Evolutionary conservation across 2,888 invertebrate genomes (phyloP), one percentile per base, ranked within the genome.

Genomic region (Eugnorisma glareosa): DNA sequence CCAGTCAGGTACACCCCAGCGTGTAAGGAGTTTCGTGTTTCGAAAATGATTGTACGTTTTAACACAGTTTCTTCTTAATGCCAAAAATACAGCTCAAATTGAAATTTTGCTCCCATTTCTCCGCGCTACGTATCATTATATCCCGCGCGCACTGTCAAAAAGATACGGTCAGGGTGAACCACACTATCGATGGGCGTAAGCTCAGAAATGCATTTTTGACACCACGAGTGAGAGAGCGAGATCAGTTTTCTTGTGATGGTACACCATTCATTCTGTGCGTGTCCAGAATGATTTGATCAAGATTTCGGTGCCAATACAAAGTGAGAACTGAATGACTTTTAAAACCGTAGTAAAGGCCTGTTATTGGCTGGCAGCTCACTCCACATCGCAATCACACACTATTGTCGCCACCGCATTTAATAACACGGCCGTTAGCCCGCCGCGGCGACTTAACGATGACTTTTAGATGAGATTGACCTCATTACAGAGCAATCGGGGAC

Each of bases 361-460:
- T 82, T 90, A 90, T 90, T 86, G 79, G 72, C 89, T 86, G 84
- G 72, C 67, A 87, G 84, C 57, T 79, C 86, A 76, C 90, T 90
- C 83, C 81, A 83, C 78, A 75, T 81, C 84, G 89, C 91, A 91
- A 92, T 92, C 90, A 90, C 88, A 73, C 89, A 54, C 83, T 83
- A 90, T 90, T 91, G 89, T 91, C 86, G 84, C 86, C 86, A 84
- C 83, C 88, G 85, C 86, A 84, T 88, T 91, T 91, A 91, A 91
- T 91, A 90, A 89, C 89, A 83, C 69, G 73, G 66, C 73, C 70
- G 67, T 83, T 80, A 84, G 71, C 43, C 67, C 57, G 69, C 70
- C 61, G 63, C 51, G 28, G 73, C 54, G 63, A 75, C 54, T 70
- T 84, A 81, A 87, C 71, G 75, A 68, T 70, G 67, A 76, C 80